A percentile compares a stretch with the other conserved stretches of the same genome.
phyloP scores from a whole-genome alignment of 1,140 invertebrate species.

The Nymphalis io region DNA sequence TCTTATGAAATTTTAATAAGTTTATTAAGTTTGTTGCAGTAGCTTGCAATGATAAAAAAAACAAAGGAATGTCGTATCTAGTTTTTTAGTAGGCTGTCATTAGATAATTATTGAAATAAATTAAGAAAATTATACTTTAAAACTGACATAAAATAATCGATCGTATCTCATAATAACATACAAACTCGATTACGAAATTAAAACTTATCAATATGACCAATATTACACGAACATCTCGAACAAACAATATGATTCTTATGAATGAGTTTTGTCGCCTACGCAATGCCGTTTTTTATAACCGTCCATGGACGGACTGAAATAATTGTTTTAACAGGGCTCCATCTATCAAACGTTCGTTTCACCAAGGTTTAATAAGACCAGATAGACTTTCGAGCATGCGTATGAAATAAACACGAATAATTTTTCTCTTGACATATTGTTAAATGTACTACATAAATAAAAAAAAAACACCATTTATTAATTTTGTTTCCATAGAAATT shows the following conservation, averaged over 20 bases:
- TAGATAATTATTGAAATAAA: neutral
- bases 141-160: slow-evolving; percentile 2
- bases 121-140: neutral
- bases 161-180: neutral
- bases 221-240: slow-evolving; percentile 6
- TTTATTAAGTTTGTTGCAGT: no score
- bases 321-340: slow-evolving; percentile 66
- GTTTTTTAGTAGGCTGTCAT: no score
- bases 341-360: slow-evolving; percentile 38
- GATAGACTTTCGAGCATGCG: neutral
- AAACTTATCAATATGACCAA: slow-evolving; percentile 7
- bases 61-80: no score
- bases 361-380: neutral
- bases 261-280: slow-evolving; percentile 57
- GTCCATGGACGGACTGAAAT: slow-evolving; percentile 52
- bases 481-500: no score
- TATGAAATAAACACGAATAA: neutral
- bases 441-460: no score
- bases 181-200: slow-evolving; percentile 21
- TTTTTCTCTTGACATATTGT: no score
- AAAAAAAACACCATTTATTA: no score
- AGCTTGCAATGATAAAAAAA: no score
- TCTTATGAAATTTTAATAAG: no score
- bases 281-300: slow-evolving; percentile 56
- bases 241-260: slow-evolving; percentile 41